Percentiles rank a stretch among this genome's conserved stretches.
Evolutionary conservation across 2,113 vertebrate genomes (phyloP).

Genomic region (Cisticola juncidis): DNA sequence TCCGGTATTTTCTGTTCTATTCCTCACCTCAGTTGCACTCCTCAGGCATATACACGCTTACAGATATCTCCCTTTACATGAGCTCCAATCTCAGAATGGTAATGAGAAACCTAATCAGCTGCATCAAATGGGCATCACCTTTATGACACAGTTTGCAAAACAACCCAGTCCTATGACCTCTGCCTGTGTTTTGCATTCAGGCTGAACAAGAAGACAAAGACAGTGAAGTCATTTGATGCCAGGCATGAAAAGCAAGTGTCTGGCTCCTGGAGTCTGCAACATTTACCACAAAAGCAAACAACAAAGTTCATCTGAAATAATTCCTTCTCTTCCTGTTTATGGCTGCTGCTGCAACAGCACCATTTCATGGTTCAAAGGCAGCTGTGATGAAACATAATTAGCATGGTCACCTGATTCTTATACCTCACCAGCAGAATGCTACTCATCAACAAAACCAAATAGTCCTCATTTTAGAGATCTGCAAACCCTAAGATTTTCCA

Average conservation of each 20-base stretch:
- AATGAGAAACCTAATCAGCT: not conserved
- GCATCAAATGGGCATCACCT: not conserved
- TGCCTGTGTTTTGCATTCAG: not conserved
- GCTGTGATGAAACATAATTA: not conserved
- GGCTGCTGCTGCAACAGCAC: not conserved
- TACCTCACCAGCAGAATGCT: not conserved
- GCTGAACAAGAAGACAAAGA: not conserved
- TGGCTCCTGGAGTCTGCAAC: not conserved
- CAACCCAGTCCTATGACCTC: not conserved
- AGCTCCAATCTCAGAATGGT: not conserved
- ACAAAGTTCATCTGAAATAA: conserved; percentile 14
- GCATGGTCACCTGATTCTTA: not conserved
- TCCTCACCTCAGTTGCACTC: not conserved
- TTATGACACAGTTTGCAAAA: not conserved
- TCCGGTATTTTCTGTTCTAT: not conserved
- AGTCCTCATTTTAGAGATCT: not conserved
- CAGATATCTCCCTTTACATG: not conserved
- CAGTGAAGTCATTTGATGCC: not conserved
- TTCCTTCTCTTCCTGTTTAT: not conserved
- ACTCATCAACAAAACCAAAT: not conserved
- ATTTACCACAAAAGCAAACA: not conserved
- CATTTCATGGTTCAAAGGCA: conserved; percentile 8
- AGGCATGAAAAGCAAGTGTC: not conserved
- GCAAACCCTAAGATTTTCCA: not conserved
- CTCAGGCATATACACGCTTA: not conserved